phyloP scores from a whole-genome alignment of 2,113 vertebrate species.

The Oryzias javanicus region DNA sequence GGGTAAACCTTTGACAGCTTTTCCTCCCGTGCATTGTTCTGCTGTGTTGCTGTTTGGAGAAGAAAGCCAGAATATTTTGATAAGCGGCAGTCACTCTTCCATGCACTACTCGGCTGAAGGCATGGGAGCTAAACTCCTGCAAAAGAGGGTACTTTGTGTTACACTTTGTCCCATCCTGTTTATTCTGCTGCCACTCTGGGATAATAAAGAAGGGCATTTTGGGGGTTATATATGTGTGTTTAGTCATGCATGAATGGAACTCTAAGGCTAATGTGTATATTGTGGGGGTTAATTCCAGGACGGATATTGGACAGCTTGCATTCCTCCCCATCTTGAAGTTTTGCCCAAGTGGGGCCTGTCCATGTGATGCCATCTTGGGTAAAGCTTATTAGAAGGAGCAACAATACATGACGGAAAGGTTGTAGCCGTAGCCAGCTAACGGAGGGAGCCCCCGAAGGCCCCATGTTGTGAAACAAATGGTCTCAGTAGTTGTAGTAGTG shows the following conservation, averaged over 20 bases:
- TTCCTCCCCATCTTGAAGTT: slow-evolving; percentile 15
- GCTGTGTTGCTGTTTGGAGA: slow-evolving; percentile 37
- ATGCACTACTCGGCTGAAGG: slow-evolving; percentile 36
- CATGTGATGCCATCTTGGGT: slow-evolving; percentile 18
- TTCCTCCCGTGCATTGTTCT: slow-evolving; percentile 43
- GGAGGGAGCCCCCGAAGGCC: slow-evolving; percentile 58
- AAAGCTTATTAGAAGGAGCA: slow-evolving; percentile 14
- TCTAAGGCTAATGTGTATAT: slow-evolving; percentile 35
- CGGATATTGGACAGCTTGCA: slow-evolving; percentile 21
- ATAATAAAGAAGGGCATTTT: slow-evolving; percentile 44
- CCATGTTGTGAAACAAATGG: slow-evolving; percentile 65
- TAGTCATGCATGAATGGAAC: slow-evolving; percentile 41
- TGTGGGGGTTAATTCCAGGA: slow-evolving; percentile 42
- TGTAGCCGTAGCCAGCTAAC: slow-evolving; percentile 34
- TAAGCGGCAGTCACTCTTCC: slow-evolving; percentile 54
- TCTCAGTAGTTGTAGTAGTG: slow-evolving; percentile 53
- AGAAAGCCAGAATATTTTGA: slow-evolving; percentile 52
- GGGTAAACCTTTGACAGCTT: slow-evolving; percentile 23
- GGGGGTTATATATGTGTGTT: slow-evolving; percentile 25
- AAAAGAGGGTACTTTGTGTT: slow-evolving; percentile 21
- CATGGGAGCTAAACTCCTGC: slow-evolving; percentile 26
- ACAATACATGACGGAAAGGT: slow-evolving; percentile 47
- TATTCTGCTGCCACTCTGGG: slow-evolving; percentile 52
- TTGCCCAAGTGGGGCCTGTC: slow-evolving; percentile 28
- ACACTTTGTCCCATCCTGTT: slow-evolving; percentile 63